Conservation (phyloP, 1,140 invertebrate genomes). For the Lucilia sericata region DNA sequence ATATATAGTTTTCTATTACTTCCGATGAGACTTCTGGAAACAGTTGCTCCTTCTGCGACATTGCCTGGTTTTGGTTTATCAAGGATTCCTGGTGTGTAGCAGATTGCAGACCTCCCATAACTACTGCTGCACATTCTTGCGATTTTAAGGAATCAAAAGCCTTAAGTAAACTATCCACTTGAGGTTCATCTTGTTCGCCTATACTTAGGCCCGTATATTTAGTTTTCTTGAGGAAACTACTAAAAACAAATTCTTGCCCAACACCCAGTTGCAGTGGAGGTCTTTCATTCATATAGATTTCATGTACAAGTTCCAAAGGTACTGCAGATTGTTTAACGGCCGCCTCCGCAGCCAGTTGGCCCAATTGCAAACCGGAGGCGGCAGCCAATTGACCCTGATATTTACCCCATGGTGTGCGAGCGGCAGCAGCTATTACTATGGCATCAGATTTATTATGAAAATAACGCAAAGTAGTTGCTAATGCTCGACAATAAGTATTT, state of each 20-base stretch:
- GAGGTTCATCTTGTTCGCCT: background rate
- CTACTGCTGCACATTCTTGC: background rate
- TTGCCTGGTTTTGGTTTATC: background rate
- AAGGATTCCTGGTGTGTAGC: background rate
- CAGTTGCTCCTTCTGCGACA: background rate
- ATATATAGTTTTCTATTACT: background rate
- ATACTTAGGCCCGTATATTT: background rate
- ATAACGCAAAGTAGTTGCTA: background rate
- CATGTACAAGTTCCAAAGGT: constrained; percentile 54
- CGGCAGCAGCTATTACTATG: constrained; percentile 57
- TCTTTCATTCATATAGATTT: constrained; percentile 50
- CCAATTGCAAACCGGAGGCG: constrained; percentile 41
- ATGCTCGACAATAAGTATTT: background rate
- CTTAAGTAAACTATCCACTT: background rate
- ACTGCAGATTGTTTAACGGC: constrained; percentile 55
- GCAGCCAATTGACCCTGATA: background rate
- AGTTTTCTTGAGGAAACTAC: background rate
- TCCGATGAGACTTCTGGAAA: background rate
- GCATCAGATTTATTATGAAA: background rate
- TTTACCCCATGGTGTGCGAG: constrained; percentile 53
- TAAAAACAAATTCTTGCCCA: background rate
- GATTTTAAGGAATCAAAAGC: background rate
- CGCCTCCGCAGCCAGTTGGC: constrained; percentile 54
- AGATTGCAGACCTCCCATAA: background rate
- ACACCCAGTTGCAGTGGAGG: constrained; percentile 24